These are phyloP conservation scores for Sabatieria punctata DNA, from an alignment of 2,888 invertebrate genomes.

Conservation along the genomic window DNA sequence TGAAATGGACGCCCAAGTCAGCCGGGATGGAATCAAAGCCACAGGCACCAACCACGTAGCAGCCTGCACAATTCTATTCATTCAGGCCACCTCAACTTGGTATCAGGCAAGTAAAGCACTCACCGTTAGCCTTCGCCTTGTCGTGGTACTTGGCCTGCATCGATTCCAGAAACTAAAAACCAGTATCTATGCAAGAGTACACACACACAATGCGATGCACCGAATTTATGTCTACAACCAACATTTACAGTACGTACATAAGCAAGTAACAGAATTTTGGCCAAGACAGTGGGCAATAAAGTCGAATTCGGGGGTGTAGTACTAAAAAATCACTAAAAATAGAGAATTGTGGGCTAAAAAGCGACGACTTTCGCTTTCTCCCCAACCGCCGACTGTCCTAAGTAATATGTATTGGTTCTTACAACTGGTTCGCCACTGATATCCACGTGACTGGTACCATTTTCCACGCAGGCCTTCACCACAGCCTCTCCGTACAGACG, in stretches of 20 bases:
- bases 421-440: conserved; percentile 78
- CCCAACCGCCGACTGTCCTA: too few relatives aligned
- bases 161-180: conserved; percentile 54
- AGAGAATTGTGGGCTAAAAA: too few relatives aligned
- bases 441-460: conserved; percentile 69
- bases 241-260: too few relatives aligned
- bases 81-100: too few relatives aligned
- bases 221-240: too few relatives aligned
- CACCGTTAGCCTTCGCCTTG: conserved; percentile 39
- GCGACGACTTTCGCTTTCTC: too few relatives aligned
- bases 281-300: too few relatives aligned
- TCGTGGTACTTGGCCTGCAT: conserved; percentile 65
- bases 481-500: conserved; percentile 69
- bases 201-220: background rate
- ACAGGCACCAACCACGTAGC: conserved; percentile 73
- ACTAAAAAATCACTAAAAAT: background rate
- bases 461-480: conserved; percentile 65
- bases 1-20: conserved; percentile 64
- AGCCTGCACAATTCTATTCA: too few relatives aligned
- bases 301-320: too few relatives aligned
- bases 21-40: conserved; percentile 81
- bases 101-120: conserved; percentile 38
- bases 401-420: conserved; percentile 11
- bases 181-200: conserved; percentile 11
- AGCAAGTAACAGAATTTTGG: too few relatives aligned